Conservation (phyloP, 1,140 invertebrate species). For the Ceratoteleas bidentatus region DNA sequence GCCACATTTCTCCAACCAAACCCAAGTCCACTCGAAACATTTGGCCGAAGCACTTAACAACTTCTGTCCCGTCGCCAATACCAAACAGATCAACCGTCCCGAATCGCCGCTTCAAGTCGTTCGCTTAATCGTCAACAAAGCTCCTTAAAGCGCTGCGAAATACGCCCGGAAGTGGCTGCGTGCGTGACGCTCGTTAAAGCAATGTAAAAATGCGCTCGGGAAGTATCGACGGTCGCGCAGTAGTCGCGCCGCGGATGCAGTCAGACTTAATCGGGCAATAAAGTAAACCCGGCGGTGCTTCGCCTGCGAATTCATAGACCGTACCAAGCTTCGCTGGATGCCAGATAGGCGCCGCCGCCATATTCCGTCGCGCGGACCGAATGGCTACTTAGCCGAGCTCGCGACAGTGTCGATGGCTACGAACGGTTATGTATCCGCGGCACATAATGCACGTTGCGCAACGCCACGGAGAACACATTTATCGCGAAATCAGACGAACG, state of each 20-base stretch:
- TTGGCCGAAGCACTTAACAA: no score
- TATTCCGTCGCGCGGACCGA: slow-evolving; percentile 33
- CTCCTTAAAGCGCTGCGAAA: no score
- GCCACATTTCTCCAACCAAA: no score
- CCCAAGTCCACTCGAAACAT: no score
- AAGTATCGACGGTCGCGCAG: not conserved
- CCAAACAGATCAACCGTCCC: no score
- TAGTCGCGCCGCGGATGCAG: slow-evolving; percentile 41
- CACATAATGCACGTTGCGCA: slow-evolving; percentile 36
- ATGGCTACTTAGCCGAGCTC: slow-evolving; percentile 54
- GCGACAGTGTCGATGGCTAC: slow-evolving; percentile 33
- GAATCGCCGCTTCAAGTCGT: no score
- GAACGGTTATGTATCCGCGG: slow-evolving; percentile 47
- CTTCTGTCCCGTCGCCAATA: no score
- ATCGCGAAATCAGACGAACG: slow-evolving; percentile 46
- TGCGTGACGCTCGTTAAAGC: no score
- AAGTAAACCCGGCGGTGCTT: slow-evolving; percentile 49
- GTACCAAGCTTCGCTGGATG: slow-evolving; percentile 45
- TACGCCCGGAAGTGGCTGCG: no score
- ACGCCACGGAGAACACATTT: slow-evolving; percentile 26
- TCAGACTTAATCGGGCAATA: slow-evolving; percentile 67
- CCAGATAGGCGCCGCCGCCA: slow-evolving; percentile 40
- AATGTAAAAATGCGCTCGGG: no score
- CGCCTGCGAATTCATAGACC: slow-evolving; percentile 63
- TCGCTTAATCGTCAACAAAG: no score